phyloP scores from a whole-genome alignment of 2,888 invertebrate genomes.

The Tryphoninae sp. region DNA sequence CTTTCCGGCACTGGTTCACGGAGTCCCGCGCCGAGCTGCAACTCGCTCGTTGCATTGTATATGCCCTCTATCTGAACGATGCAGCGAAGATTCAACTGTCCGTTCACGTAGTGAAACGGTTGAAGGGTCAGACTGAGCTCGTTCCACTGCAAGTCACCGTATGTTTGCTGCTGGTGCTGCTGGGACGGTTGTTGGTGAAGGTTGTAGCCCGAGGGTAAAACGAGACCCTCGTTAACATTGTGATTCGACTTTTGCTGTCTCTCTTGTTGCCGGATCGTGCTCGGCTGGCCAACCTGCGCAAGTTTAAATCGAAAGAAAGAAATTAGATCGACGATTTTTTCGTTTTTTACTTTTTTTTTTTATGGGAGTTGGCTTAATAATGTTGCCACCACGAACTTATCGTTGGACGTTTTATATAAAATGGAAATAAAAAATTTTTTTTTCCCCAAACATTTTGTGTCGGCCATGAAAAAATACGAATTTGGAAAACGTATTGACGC shows the following conservation, averaged over 20 bases:
- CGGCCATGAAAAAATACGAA: no score
- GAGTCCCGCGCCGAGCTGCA: slow-evolving; percentile 87
- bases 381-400: no score
- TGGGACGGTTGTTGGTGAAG: slow-evolving; percentile 35
- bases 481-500: no score
- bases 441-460: no score
- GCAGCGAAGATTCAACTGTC: slow-evolving; percentile 87
- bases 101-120: slow-evolving; percentile 84
- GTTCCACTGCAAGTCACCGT: slow-evolving; percentile 83
- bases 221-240: slow-evolving; percentile 58
- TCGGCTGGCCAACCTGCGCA: slow-evolving; percentile 75
- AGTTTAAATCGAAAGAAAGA: background rate
- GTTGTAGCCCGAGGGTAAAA: slow-evolving; percentile 41
- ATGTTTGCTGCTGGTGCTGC: slow-evolving; percentile 42
- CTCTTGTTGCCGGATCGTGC: slow-evolving; percentile 66
- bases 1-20: slow-evolving; percentile 91
- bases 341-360: background rate
- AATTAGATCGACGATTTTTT: slow-evolving; percentile 15
- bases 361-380: no score
- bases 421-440: no score
- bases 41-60: slow-evolving; percentile 86
- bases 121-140: slow-evolving; percentile 84
- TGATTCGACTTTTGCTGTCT: slow-evolving; percentile 67
- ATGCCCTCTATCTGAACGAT: slow-evolving; percentile 87
- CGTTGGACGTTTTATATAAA: no score